phyloP scores from a whole-genome alignment of 2,888 invertebrate species.

The Heteromyza rotundicornis region DNA sequence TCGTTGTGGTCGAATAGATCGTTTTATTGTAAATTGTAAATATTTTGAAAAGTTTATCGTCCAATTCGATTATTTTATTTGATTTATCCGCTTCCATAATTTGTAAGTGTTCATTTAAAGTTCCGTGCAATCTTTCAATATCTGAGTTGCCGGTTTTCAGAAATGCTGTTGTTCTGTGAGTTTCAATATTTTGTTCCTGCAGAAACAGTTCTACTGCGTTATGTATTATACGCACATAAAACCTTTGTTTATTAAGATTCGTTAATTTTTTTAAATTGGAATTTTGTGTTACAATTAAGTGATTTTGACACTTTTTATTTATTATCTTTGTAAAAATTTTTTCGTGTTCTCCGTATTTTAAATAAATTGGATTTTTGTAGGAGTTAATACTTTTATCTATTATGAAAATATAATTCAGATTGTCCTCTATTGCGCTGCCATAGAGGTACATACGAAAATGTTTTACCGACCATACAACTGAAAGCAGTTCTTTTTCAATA shows the following conservation, averaged over 20 bases:
- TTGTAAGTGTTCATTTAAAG: slow-evolving; percentile 21
- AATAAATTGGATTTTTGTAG: slow-evolving; percentile 23
- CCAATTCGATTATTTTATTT: slow-evolving; percentile 17
- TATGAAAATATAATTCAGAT: slow-evolving; percentile 3
- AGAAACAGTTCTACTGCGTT: slow-evolving; percentile 15
- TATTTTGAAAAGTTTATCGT: slow-evolving; percentile 20
- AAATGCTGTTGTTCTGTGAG: slow-evolving; percentile 12
- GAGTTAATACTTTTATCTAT: slow-evolving; percentile 18
- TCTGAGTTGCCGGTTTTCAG: slow-evolving; percentile 19
- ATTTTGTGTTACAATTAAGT: not conserved
- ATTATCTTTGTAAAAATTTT: slow-evolving; percentile 15
- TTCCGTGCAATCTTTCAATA: slow-evolving; percentile 18
- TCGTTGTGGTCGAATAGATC: slow-evolving; percentile 15
- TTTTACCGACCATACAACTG: slow-evolving; percentile 47
- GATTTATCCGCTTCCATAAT: slow-evolving; percentile 13
- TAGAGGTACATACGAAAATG: slow-evolving; percentile 49
- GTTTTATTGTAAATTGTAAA: slow-evolving; percentile 14
- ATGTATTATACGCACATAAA: slow-evolving; percentile 13
- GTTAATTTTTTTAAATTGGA: slow-evolving; percentile 5
- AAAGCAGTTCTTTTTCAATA: slow-evolving; percentile 51
- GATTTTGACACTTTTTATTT: slow-evolving; percentile 19
- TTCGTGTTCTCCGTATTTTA: slow-evolving; percentile 5
- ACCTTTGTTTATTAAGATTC: slow-evolving; percentile 5
- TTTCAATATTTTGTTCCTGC: slow-evolving; percentile 15
- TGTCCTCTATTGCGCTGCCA: slow-evolving; percentile 27